Evolutionary conservation across 2,797 vertebrate species (phyloP).

Genomic region (Pipistrellus kuhlii): DNA sequence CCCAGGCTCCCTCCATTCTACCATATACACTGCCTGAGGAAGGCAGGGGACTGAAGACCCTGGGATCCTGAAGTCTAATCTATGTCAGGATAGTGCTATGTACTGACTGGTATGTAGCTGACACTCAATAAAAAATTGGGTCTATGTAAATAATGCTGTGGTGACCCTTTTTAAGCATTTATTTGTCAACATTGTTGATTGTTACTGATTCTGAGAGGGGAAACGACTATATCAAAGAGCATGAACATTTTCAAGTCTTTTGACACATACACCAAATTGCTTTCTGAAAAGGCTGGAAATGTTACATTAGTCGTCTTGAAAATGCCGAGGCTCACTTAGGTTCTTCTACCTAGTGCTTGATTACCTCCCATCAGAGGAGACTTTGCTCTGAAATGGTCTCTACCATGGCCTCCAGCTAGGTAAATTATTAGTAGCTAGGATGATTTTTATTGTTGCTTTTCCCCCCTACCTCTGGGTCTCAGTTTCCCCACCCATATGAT

Average conservation of each 20-base stretch:
- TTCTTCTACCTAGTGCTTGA: neutral
- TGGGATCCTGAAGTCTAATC: neutral
- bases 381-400: neutral
- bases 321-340: neutral
- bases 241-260: neutral
- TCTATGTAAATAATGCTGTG: neutral
- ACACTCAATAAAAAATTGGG: neutral
- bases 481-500: neutral
- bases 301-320: neutral
- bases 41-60: neutral
- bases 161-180: neutral
- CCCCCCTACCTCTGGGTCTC: neutral
- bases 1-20: neutral
- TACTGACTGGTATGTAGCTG: neutral
- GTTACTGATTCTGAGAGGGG: neutral
- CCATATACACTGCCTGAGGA: neutral
- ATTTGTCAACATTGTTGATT: neutral
- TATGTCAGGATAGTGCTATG: neutral
- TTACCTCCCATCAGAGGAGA: neutral
- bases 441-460: neutral
- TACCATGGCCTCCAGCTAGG: neutral
- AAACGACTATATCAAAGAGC: neutral
- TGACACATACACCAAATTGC: neutral
- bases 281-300: neutral
- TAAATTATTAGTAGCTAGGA: neutral